Evolutionary conservation across 2,113 vertebrate genomes (phyloP).

Genomic region (Corythoichthys intestinalis): DNA sequence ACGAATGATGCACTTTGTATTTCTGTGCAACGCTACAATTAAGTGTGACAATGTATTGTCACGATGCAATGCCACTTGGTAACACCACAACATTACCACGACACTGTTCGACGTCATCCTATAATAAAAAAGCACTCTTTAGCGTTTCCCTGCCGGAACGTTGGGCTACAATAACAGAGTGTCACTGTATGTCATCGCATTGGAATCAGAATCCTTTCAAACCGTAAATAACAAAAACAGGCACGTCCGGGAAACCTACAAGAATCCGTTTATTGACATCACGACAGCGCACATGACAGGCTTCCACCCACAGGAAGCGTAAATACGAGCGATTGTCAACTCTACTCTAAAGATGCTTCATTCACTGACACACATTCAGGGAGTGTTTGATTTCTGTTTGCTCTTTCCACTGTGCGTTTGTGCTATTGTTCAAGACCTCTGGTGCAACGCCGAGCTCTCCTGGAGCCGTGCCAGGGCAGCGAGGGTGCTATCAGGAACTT

Average conservation of each 20-base stretch:
- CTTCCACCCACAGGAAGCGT: neutral
- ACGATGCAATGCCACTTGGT: neutral
- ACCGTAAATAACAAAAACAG: neutral
- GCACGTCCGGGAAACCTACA: conserved; percentile 16
- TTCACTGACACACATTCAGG: conserved; percentile 37
- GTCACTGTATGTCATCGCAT: neutral
- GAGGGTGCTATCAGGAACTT: conserved; percentile 67
- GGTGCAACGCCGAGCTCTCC: conserved; percentile 56
- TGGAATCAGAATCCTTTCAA: neutral
- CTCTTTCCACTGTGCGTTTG: conserved; percentile 11
- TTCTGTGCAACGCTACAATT: too few relatives aligned
- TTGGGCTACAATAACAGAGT: too few relatives aligned
- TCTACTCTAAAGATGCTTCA: neutral
- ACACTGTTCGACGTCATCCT: too few relatives aligned
- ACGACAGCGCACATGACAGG: conserved; percentile 20
- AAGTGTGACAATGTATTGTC: too few relatives aligned
- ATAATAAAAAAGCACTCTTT: neutral
- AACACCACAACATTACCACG: neutral
- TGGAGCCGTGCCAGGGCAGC: conserved; percentile 65
- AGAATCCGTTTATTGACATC: neutral
- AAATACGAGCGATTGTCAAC: conserved; percentile 27
- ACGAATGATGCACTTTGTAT: neutral
- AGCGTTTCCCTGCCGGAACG: neutral
- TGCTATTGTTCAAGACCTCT: conserved; percentile 43
- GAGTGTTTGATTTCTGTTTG: conserved; percentile 49